phyloP scores from a whole-genome alignment of 2,888 invertebrate genomes.

The Julus scanicus region DNA sequence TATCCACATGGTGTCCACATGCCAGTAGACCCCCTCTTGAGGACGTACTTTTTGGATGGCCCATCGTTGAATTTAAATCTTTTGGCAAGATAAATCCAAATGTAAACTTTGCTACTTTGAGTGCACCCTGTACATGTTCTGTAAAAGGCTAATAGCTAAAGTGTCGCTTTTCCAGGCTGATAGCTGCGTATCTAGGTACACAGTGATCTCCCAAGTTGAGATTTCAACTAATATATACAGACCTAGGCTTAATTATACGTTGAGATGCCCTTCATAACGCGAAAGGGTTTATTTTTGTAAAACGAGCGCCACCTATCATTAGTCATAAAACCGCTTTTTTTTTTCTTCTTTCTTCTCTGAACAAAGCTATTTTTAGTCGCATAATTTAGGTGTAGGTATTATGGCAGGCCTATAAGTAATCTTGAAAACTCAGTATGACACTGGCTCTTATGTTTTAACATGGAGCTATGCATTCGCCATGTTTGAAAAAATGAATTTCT shows the following conservation, averaged over 20 bases:
- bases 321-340: slow-evolving; percentile 42
- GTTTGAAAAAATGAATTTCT: not conserved
- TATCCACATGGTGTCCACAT: too few species aligned
- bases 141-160: not conserved
- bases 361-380: slow-evolving; percentile 37
- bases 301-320: slow-evolving; percentile 26
- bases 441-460: not conserved
- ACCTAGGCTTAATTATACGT: not conserved
- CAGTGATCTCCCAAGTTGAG: not conserved
- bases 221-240: not conserved
- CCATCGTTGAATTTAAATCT: too few species aligned
- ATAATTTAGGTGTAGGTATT: slow-evolving; percentile 8
- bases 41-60: too few species aligned
- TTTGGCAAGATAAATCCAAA: too few species aligned
- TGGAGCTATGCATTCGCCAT: not conserved
- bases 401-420: slow-evolving; percentile 39
- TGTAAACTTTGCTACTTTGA: not conserved
- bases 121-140: not conserved
- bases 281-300: slow-evolving; percentile 39
- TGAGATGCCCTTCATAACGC: slow-evolving; percentile 11
- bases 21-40: too few species aligned
- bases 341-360: not conserved
- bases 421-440: not conserved
- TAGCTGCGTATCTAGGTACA: not conserved
- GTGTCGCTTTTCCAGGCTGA: not conserved